Evolutionary conservation across 2,888 invertebrate genomes (phyloP), one percentile per base, ranked within the genome.

Genomic region (Tigriopus californicus): DNA sequence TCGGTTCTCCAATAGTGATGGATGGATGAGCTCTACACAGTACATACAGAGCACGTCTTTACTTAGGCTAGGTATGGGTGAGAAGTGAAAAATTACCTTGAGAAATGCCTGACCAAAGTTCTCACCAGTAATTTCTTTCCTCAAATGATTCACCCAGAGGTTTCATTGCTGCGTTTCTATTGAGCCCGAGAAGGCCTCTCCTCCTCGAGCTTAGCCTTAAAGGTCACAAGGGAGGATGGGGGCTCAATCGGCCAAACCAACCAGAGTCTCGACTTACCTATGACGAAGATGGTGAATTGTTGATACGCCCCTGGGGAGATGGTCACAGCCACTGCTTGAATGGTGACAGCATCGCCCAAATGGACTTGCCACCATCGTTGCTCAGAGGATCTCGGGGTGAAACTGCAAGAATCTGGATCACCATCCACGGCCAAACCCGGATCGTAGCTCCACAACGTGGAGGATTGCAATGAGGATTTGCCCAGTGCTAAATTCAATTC

Each of bases 361-460:
- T 66, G 66, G 11, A 64, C 64, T 61, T 69, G 68, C 67, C 69
- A 68, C 69, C 69, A 69, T 20, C 69, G 61, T n/a, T 67, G 66
- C 25, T 66, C 66, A 8, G 64, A 62, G 3, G 64, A 65, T 25
- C 66, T 63, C 12, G 68, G 67, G 0, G 68, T 68, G 62, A 67
- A 68, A 51, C 66, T 65, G 61, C 70, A 70, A 0, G 68, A 66
- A 25, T 65, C 64, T 2, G 63, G 61, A 55, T 67, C 66, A 1
- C 68, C 68, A 59, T 70, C 70, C 8, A 68, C 67, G 3, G 68
- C 67, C 57, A 67, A 62, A 12, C 64, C 60, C 4, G 69, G 65
- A 3, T 64, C 64, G 62, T 68, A 69, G 46, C 65, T 64, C 63
- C 66, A 66, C 25, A 68, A 62, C 6, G 67, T 65, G 2, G 64